phyloP scores from a whole-genome alignment of 1,140 invertebrate species.

The Tetraneura akinire region DNA sequence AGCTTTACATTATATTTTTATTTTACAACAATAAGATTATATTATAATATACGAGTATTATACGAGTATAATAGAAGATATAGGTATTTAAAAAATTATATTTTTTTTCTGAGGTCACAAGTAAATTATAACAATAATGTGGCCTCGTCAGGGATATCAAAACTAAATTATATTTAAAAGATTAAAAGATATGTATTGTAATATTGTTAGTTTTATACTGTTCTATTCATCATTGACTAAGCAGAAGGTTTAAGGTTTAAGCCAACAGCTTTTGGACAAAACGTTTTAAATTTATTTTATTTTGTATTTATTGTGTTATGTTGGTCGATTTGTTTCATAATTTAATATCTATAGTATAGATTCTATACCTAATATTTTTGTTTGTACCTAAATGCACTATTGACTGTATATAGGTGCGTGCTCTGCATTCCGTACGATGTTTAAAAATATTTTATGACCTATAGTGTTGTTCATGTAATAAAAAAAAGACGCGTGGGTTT shows the following conservation, averaged over 20 bases:
- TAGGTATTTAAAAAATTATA: neutral
- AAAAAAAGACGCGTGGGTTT: conserved; percentile 13
- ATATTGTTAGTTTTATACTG: neutral
- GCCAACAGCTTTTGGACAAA: conserved; percentile 8
- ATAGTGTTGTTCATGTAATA: conserved; percentile 12
- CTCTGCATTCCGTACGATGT: neutral
- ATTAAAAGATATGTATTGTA: neutral
- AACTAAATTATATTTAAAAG: conserved; percentile 29
- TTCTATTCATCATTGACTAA: neutral
- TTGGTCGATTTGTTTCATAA: neutral
- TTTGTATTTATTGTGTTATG: neutral
- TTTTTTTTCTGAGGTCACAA: conserved; percentile 12
- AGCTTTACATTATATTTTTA: neutral
- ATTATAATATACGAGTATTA: no score
- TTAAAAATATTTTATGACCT: conserved; percentile 29
- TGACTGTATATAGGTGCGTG: no score
- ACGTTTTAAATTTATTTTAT: neutral
- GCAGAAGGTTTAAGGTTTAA: neutral
- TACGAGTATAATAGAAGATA: no score
- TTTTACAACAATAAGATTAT: no score
- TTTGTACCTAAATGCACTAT: conserved; percentile 19
- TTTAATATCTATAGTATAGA: neutral
- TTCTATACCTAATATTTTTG: no score
- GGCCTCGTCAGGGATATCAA: conserved; percentile 32
- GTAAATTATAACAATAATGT: conserved; percentile 30